These are phyloP conservation scores for Carduelis carduelis DNA, from an alignment of 2,797 vertebrate genomes.

Conservation along the genomic window DNA sequence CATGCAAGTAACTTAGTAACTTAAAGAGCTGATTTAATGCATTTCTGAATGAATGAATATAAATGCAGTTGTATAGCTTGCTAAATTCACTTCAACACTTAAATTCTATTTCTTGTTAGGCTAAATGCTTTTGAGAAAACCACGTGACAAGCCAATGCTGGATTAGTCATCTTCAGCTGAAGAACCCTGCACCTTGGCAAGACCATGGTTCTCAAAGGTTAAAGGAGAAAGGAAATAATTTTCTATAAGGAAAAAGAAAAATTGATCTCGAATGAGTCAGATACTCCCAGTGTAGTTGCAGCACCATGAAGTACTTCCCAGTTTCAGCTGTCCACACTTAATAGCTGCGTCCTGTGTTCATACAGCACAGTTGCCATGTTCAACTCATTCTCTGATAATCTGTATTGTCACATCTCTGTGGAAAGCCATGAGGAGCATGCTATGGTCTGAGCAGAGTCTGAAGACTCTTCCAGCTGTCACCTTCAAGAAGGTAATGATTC, in stretches of 20 bases:
- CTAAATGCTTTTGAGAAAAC: background rate
- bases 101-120: background rate
- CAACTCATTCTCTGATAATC: background rate
- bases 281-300: background rate
- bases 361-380: background rate
- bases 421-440: background rate
- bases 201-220: background rate
- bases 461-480: background rate
- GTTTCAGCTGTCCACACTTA: background rate
- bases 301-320: background rate
- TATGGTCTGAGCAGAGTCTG: background rate
- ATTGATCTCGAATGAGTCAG: background rate
- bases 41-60: background rate
- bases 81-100: background rate
- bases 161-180: background rate
- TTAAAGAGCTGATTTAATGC: background rate
- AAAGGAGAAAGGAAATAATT: background rate
- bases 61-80: background rate
- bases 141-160: background rate
- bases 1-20: background rate
- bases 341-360: background rate
- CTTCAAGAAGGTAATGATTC: background rate
- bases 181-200: background rate
- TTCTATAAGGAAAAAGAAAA: background rate
- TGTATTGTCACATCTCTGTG: background rate